phyloP scores from a whole-genome alignment of 2,113 vertebrate genomes.

The Ancistrus triradiatus region DNA sequence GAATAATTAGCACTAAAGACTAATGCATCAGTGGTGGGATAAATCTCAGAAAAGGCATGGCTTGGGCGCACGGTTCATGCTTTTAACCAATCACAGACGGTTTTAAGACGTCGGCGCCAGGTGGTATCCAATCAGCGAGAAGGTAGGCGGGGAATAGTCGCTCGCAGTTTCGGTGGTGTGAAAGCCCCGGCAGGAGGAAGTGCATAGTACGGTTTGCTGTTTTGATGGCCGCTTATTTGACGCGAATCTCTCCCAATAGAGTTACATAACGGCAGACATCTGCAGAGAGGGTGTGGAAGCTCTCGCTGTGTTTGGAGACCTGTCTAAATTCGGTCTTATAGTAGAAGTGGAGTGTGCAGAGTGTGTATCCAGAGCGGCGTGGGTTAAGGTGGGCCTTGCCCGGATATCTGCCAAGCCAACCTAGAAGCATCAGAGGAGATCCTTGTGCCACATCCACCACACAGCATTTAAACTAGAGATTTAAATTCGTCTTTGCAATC shows the following conservation, averaged over 20 bases:
- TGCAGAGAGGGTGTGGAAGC: constrained; percentile 9
- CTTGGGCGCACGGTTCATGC: neutral
- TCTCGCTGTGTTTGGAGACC: constrained; percentile 3
- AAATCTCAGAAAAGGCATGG: constrained; percentile 10
- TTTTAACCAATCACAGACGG: constrained; percentile 36
- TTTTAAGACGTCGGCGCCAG: neutral
- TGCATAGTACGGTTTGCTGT: constrained; percentile 30
- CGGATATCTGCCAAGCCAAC: constrained; percentile 53
- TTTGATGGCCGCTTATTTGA: constrained; percentile 29
- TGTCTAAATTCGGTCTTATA: neutral
- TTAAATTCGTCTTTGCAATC: neutral
- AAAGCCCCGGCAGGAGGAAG: constrained; percentile 49
- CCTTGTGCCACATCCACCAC: constrained; percentile 34
- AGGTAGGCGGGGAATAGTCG: constrained; percentile 33
- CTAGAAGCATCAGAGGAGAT: constrained; percentile 1
- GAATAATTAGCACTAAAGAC: no score
- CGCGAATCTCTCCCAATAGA: constrained; percentile 10
- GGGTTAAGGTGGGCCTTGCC: constrained; percentile 59
- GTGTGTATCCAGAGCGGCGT: constrained; percentile 35
- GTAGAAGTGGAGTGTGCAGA: constrained; percentile 9
- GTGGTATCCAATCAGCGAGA: constrained; percentile 32
- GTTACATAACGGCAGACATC: constrained; percentile 24
- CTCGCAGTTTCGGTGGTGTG: constrained; percentile 28
- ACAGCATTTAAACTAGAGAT: neutral
- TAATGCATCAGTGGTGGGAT: no score